These are phyloP conservation scores for Lordiphosa stackelbergi DNA, from an alignment of 1,140 invertebrate species.

Conservation along the genomic window DNA sequence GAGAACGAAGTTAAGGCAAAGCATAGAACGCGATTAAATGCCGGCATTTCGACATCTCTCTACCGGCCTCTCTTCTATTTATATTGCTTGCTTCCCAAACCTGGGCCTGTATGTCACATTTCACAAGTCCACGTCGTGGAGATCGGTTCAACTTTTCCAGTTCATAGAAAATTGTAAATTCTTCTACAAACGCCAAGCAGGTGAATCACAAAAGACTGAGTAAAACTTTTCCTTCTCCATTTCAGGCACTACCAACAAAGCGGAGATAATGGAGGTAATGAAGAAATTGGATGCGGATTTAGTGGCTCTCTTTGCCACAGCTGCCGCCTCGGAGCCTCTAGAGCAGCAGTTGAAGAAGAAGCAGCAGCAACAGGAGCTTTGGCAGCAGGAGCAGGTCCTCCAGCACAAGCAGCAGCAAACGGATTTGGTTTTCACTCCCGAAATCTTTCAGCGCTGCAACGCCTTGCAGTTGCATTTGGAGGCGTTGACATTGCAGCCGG, in stretches of 20 bases:
- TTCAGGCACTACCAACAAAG: constrained; percentile 50
- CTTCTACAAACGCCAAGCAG: constrained; percentile 4
- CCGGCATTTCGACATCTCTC: constrained; percentile 19
- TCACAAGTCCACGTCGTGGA: constrained; percentile 51
- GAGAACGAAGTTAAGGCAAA: constrained; percentile 26
- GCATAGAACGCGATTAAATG: constrained; percentile 62
- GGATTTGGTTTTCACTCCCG: constrained; percentile 36
- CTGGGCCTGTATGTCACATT: constrained; percentile 27
- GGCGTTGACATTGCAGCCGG: constrained; percentile 62
- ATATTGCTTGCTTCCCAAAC: constrained; percentile 6
- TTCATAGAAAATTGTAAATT: constrained; percentile 40
- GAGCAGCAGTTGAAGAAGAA: constrained; percentile 27
- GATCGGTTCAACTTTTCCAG: constrained; percentile 40
- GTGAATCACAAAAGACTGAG: constrained; percentile 1
- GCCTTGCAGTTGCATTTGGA: constrained; percentile 63
- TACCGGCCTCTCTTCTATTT: constrained; percentile 18
- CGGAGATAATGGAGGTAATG: constrained; percentile 73
- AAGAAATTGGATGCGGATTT: constrained; percentile 70
- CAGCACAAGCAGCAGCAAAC: constrained; percentile 23
- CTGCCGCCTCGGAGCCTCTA: constrained; percentile 33
- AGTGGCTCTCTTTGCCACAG: constrained; percentile 63
- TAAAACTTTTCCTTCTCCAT: constrained; percentile 6
- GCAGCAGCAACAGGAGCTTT: constrained; percentile 33
- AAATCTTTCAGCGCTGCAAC: constrained; percentile 58
- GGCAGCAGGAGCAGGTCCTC: constrained; percentile 35